A percentile compares a stretch with the other conserved stretches of the same genome.
phyloP scores from a whole-genome alignment of 2,888 invertebrate genomes.

The Agonopterix alstromeriana region DNA sequence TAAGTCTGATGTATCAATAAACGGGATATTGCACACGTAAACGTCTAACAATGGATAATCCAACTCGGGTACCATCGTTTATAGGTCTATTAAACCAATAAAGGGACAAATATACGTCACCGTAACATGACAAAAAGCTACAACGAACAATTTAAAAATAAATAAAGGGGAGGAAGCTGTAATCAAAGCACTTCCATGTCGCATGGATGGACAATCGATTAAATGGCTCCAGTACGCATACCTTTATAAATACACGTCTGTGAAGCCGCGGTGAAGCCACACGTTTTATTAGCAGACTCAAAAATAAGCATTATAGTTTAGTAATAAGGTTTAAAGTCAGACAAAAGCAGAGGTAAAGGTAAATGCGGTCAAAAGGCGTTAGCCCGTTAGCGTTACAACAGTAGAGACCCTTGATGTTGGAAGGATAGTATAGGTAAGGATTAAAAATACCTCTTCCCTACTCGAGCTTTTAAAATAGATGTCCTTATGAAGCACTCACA shows the following conservation, averaged over 20 bases:
- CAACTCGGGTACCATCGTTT: constrained; percentile 8
- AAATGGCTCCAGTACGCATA: constrained; percentile 39
- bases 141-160: constrained; percentile 55
- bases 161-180: constrained; percentile 62
- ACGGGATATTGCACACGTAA: too few relatives aligned
- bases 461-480: neutral
- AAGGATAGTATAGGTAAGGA: constrained; percentile 3
- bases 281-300: constrained; percentile 13
- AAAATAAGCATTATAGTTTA: constrained; percentile 11
- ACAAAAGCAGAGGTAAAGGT: constrained; percentile 8
- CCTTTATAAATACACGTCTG: constrained; percentile 12
- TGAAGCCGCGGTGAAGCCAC: constrained; percentile 13
- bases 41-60: too few relatives aligned
- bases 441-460: neutral
- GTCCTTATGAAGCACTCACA: neutral
- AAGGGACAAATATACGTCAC: constrained; percentile 23
- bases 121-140: constrained; percentile 29
- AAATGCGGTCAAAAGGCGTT: constrained; percentile 19
- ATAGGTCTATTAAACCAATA: constrained; percentile 33
- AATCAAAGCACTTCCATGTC: constrained; percentile 63
- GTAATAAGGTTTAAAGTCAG: constrained; percentile 17
- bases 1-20: constrained; percentile 5
- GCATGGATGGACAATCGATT: constrained; percentile 65
- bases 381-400: constrained; percentile 20
- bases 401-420: constrained; percentile 17